phyloP scores from a whole-genome alignment of 1,140 invertebrate genomes.

The Papilio aristodemus region DNA sequence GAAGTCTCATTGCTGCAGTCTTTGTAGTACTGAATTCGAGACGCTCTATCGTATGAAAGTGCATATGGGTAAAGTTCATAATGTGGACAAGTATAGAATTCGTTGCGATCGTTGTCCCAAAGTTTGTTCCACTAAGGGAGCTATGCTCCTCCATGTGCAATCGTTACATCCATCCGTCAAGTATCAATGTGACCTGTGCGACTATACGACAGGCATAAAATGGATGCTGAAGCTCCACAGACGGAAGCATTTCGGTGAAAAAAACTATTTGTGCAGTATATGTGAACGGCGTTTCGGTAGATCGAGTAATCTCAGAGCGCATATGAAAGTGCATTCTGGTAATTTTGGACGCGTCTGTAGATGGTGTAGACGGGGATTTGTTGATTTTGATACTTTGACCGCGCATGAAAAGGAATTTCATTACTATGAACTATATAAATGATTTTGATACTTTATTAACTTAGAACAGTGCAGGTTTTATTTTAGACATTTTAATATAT shows the following conservation, averaged over 20 bases:
- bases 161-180: conserved; percentile 45
- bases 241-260: conserved; percentile 54
- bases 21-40: conserved; percentile 48
- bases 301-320: conserved; percentile 54
- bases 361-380: conserved; percentile 51
- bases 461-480: too few species aligned
- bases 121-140: conserved; percentile 55
- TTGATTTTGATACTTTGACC: conserved; percentile 43
- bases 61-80: conserved; percentile 61
- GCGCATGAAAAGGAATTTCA: conserved; percentile 50
- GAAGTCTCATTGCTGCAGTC: conserved; percentile 39
- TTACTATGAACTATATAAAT: conserved; percentile 42
- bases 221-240: conserved; percentile 59
- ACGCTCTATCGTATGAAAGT: conserved; percentile 57
- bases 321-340: conserved; percentile 63
- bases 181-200: conserved; percentile 56
- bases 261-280: conserved; percentile 50
- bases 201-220: conserved; percentile 54
- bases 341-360: conserved; percentile 52
- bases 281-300: conserved; percentile 52
- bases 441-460: conserved; percentile 3
- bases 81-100: conserved; percentile 57
- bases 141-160: conserved; percentile 53
- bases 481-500: too few species aligned
- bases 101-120: conserved; percentile 57